Evolutionary conservation across 1,140 invertebrate genomes (phyloP).

Genomic region (Carposina sasakii): DNA sequence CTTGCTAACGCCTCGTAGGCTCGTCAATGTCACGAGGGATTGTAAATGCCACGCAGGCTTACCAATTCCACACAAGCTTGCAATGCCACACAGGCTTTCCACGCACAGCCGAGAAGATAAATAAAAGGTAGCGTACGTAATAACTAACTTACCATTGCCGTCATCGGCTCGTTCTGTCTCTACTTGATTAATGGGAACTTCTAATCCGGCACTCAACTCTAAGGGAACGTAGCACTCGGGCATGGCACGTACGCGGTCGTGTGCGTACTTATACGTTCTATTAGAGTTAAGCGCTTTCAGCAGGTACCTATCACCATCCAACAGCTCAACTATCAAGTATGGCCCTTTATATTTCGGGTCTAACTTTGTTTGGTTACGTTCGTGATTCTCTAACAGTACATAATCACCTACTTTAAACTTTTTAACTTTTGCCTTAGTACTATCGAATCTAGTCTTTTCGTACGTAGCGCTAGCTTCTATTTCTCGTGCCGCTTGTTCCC

Average conservation of each 20-base stretch:
- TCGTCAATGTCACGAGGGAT: too few species aligned
- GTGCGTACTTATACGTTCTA: constrained; percentile 13
- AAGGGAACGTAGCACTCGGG: constrained; percentile 12
- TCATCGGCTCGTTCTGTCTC: constrained; percentile 10
- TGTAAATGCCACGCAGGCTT: too few species aligned
- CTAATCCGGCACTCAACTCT: constrained; percentile 1
- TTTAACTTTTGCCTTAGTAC: constrained; percentile 13
- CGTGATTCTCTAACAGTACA: constrained; percentile 15
- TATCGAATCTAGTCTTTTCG: constrained; percentile 15
- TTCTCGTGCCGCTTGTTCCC: background rate
- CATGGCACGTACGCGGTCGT: constrained; percentile 11
- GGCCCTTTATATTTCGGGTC: constrained; percentile 18
- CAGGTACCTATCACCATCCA: constrained; percentile 8
- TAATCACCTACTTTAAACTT: constrained; percentile 13
- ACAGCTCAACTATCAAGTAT: constrained; percentile 5
- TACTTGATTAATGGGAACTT: constrained; percentile 7
- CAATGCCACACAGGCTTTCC: too few species aligned
- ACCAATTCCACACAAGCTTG: too few species aligned
- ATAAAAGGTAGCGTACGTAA: too few species aligned
- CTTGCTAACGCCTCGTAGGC: too few species aligned
- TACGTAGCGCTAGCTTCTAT: background rate
- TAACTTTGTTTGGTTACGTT: constrained; percentile 15
- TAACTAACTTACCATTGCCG: too few species aligned
- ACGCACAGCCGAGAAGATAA: too few species aligned
- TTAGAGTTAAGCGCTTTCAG: constrained; percentile 6